Evolutionary conservation across 2,888 invertebrate genomes (phyloP), one percentile per base, ranked within the genome.

Genomic region (Patella depressa): DNA sequence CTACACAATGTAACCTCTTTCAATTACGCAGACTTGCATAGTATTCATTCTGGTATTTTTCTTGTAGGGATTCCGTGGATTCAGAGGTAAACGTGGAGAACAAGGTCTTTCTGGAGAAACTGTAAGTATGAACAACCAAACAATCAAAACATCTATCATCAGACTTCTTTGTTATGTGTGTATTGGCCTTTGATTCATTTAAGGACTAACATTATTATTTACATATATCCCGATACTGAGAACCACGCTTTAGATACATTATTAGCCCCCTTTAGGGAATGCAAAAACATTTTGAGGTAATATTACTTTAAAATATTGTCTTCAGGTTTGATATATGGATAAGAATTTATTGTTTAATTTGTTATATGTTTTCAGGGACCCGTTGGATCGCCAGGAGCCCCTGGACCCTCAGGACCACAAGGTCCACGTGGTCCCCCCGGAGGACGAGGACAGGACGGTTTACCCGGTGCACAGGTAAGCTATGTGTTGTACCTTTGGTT

Each of bases 341-440:
- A n/a, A 12, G 65, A 65, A 12, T 19, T 19, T 65, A 19, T 19
- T 12, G n/a, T 19, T 19, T 45, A 7, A 45, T 45, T 45, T 45
- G 45, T 45, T 72, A 17, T n/a, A 14, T 73, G 29, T 70, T 59
- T 73, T 72, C 72, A 88, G 88, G 91, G 91, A 78, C 81, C 88
- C 9, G 83, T 86, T 74, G 91, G 91, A 72, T 85, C 87, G 5
- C 86, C 88, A 65, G 91, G 91, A 80, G 71, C 84, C 7, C 53
- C 81, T 15, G 88, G 83, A 19, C 76, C 86, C 0, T 78, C 84
- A 0, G 88, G 88, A 19, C 80, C 83, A 14, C 86, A 87, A 55
- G 88, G 88, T 65, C 73, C 84, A 24, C 84, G 88, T 45, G 89
- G 89, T 75, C 59, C 84, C 9, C 79, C 82, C 15, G 89, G 89